Evolutionary conservation across 2,888 invertebrate genomes (phyloP).

Genomic region (Endomychus coccineus): DNA sequence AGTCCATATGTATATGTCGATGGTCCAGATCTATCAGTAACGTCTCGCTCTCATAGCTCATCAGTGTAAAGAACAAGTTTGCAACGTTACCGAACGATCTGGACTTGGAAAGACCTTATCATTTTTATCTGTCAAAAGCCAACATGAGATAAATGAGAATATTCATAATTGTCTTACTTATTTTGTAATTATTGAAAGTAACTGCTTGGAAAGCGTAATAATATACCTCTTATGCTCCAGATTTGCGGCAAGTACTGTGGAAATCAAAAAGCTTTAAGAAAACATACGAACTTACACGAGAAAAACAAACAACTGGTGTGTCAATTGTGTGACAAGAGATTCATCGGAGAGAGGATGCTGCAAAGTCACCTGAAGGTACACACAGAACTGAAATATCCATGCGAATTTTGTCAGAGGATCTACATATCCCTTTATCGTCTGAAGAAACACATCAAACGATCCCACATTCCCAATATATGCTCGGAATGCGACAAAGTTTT

Average conservation of each 20-base stretch:
- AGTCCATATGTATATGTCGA: too few species aligned
- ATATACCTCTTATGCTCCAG: constrained; percentile 23
- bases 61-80: too few species aligned
- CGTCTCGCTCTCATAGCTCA: too few species aligned
- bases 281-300: constrained; percentile 27
- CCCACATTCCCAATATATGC: constrained; percentile 31
- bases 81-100: too few species aligned
- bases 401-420: constrained; percentile 33
- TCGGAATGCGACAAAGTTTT: constrained; percentile 31
- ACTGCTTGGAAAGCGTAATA: too few species aligned
- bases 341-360: constrained; percentile 28
- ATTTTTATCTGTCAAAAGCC: too few species aligned
- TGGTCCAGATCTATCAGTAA: too few species aligned
- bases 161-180: too few species aligned
- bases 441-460: constrained; percentile 31
- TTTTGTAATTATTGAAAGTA: too few species aligned
- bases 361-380: constrained; percentile 30
- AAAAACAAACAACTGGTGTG: constrained; percentile 28
- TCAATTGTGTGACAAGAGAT: constrained; percentile 28
- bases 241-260: constrained; percentile 26
- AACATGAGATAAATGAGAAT: too few species aligned
- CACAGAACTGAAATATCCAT: constrained; percentile 31
- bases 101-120: too few species aligned
- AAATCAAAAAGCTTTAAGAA: constrained; percentile 22
- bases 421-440: constrained; percentile 30